These are phyloP conservation scores for Dipus sagitta DNA, from an alignment of 2,797 vertebrate genomes.

Conservation along the genomic window DNA sequence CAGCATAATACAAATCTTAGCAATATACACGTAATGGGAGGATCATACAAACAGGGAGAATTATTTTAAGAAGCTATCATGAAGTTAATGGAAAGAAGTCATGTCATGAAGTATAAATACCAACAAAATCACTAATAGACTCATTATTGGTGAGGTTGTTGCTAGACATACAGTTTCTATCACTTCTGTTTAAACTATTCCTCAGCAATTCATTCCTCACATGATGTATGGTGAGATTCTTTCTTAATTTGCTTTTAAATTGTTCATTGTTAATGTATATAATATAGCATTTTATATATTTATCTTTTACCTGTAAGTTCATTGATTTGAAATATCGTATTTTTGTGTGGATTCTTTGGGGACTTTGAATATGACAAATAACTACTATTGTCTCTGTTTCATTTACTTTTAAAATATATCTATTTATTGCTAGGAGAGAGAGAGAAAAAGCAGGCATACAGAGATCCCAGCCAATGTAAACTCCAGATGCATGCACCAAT, in stretches of 20 bases:
- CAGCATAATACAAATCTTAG: neutral
- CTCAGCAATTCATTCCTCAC: neutral
- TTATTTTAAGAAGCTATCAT: neutral
- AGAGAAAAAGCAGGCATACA: no score
- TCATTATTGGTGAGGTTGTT: neutral
- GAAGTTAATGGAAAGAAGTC: neutral
- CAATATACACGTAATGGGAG: neutral
- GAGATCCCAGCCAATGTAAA: neutral
- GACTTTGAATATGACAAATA: neutral
- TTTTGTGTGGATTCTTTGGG: neutral
- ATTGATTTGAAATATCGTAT: neutral
- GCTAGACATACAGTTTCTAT: neutral
- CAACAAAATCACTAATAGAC: neutral
- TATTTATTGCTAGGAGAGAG: no score
- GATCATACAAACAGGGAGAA: neutral
- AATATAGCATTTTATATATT: neutral
- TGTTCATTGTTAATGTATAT: neutral
- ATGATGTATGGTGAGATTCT: neutral
- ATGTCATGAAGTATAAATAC: neutral
- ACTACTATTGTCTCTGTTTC: no score
- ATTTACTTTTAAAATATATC: no score
- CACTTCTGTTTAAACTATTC: neutral
- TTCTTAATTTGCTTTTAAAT: neutral
- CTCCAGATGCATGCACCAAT: no score
- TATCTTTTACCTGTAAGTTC: neutral